Base-by-base conservation (phyloP, 2,113 vertebrate genomes). In the Microcebus griseorufus region DNA sequence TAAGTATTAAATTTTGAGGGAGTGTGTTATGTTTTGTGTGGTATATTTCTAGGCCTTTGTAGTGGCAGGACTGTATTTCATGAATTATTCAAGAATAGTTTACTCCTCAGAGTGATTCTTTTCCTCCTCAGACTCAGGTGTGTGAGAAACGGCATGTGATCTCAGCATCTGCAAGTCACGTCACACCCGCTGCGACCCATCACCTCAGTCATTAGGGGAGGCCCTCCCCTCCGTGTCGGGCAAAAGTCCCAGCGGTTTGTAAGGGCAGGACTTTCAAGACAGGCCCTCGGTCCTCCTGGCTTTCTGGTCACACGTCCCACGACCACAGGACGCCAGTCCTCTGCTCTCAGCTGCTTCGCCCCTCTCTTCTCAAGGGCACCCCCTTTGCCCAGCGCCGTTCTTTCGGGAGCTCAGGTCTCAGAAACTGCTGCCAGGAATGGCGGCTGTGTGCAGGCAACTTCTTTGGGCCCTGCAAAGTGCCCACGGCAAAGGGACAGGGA, bases 351-450 rank as follows among this genome's bases (percentile, higher is more conserved):
- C 4, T 18, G 3, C 86, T 37, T 70, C 51, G 67, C 23, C n/a
- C 60, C 20, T 3, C 23, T 23, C 2, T 0, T 53, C 88, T 51
- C 42, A 55, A 13, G 53, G 42, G 17, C 9, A 4, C 7, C 3
- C 22, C 17, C 65, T 14, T 34, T 1, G 0, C 53, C 32, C 37
- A 53, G 1, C 2, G 14, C 5, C 13, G 0, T 37, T 39, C 42
- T 88, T 78, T 82, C 14, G 18, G 45, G 70, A 92, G 70, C 32
- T 32, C 9, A 55, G 69, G 23, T n/a, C 82, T 64, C 13, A 39
- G 78, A 73, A 60, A 34, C 29, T 14, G 12, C 51, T 25, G 3
- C 17, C 18, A 27, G 13, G 78, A 34, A 18, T 70, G 83, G 76
- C 3, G 8, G 16, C 75, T 25, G 1, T 70, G 58, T 7, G 51